Evolutionary conservation across 2,888 invertebrate species (phyloP), one percentile per base, ranked within the genome.

Genomic region (Apamea crenata): DNA sequence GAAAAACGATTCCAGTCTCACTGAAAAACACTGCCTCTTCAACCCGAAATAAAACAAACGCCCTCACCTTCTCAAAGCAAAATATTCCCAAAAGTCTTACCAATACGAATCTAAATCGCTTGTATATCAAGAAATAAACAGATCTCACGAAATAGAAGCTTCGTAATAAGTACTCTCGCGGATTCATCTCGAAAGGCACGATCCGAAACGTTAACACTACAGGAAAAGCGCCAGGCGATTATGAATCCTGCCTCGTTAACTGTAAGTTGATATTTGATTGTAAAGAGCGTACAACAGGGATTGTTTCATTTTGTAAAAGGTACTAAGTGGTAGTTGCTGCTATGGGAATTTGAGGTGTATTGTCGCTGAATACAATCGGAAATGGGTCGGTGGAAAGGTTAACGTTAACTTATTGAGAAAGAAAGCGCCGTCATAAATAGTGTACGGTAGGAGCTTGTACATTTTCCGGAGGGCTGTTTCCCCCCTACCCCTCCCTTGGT

Each of bases 1-100:
- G 88, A 92, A 93, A 93, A 93, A 91, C 92, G 91, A 92, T 94
- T 92, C 91, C 90, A 90, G 87, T 80, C 84, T 86, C 84, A 87
- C 89, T 90, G 89, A 90, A 91, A 86, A 88, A 86, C 81, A 81
- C 74, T 61, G 63, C 72, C 66, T 32, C 40, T 44, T 36, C 47
- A 77, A 44, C 25, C 78, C 56, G 78, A 89, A 90, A 85, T 67
- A 86, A 65, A 86, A 68, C 78, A 92, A 92, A 81, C 75, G 78
- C 85, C 86, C 47, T 56, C 50, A 74, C 14, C 36, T 78, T 78
- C 65, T 36, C 85, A 89, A 81, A 74, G 83, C 53, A 90, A 93
- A 93, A 92, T 87, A 89, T 87, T 82, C 90, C 81, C 81, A 87
- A 92, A 88, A 2, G 0, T 7, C 63, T 86, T 77, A 77, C 83